Conservation (phyloP, 1,140 invertebrate species). For the Teleopsis dalmanni region DNA sequence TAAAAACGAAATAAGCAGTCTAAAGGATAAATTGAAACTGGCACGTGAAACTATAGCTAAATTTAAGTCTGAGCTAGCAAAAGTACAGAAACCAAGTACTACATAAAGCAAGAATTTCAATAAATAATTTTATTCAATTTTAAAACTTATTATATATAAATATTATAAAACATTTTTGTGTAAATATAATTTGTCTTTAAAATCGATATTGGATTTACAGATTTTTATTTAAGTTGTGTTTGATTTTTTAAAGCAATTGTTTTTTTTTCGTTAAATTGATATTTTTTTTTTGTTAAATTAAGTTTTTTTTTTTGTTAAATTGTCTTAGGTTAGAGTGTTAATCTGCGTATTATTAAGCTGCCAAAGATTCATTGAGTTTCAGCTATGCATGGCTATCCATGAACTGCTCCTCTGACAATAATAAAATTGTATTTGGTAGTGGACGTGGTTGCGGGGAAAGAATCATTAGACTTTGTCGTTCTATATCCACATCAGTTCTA, state of each 20-base stretch:
- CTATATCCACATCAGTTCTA: slow-evolving; percentile 84
- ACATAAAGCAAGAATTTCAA: neutral
- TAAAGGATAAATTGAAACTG: slow-evolving; percentile 82
- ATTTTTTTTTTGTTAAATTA: too few species aligned
- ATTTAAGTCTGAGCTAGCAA: slow-evolving; percentile 80
- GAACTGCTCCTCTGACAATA: slow-evolving; percentile 78
- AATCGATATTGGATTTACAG: too few species aligned
- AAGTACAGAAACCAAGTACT: slow-evolving; percentile 50
- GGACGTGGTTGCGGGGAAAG: slow-evolving; percentile 88
- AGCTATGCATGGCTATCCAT: slow-evolving; percentile 67
- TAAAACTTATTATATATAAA: neutral
- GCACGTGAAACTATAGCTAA: slow-evolving; percentile 84
- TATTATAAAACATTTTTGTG: too few species aligned
- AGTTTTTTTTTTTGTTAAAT: too few species aligned
- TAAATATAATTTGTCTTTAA: too few species aligned
- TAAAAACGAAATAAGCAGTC: slow-evolving; percentile 69
- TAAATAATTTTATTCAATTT: too few species aligned
- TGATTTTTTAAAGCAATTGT: too few species aligned
- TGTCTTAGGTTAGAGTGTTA: too few species aligned
- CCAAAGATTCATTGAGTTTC: too few species aligned
- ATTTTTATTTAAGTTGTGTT: too few species aligned
- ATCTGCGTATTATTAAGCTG: too few species aligned
- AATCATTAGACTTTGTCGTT: slow-evolving; percentile 77
- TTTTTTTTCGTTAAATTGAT: too few species aligned
- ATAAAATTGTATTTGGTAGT: slow-evolving; percentile 71